Percentiles rank a stretch among this genome's conserved stretches.
phyloP scores from a whole-genome alignment of 2,797 vertebrate genomes.

The Molossus molossus region DNA sequence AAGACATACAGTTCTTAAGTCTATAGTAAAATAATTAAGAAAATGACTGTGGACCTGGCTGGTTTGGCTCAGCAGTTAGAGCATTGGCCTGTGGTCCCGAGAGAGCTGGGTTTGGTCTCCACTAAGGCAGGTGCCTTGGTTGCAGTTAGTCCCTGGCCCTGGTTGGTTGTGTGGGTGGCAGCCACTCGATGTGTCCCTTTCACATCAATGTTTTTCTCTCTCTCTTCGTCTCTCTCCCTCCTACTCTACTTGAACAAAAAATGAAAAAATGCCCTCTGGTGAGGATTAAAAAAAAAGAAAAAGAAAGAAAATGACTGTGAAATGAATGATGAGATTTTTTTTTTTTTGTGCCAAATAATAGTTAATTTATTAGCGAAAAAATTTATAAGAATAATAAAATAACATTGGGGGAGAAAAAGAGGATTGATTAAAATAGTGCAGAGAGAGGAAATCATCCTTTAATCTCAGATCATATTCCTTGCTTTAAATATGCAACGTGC shows the following conservation, averaged over 20 bases:
- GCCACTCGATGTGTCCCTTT: too few relatives aligned
- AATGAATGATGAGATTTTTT: background rate
- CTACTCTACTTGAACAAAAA: too few relatives aligned
- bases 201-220: too few relatives aligned
- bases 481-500: background rate
- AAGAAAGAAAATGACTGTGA: background rate
- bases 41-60: background rate
- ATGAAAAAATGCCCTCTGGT: too few relatives aligned
- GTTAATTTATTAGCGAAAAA: conserved; percentile 18
- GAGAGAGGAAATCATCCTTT: conserved; percentile 34
- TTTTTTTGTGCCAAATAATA: background rate
- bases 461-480: conserved; percentile 33
- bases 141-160: too few relatives aligned
- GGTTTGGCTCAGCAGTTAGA: too few relatives aligned
- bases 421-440: background rate
- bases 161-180: too few relatives aligned
- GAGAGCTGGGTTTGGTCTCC: too few relatives aligned
- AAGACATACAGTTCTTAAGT: background rate
- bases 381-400: background rate
- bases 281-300: too few relatives aligned
- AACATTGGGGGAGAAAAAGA: background rate
- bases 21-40: background rate
- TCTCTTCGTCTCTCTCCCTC: too few relatives aligned
- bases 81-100: too few relatives aligned
- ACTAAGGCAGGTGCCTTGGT: too few relatives aligned